Conservation (phyloP, 2,113 vertebrate genomes). For the Chaetops frenatus region DNA sequence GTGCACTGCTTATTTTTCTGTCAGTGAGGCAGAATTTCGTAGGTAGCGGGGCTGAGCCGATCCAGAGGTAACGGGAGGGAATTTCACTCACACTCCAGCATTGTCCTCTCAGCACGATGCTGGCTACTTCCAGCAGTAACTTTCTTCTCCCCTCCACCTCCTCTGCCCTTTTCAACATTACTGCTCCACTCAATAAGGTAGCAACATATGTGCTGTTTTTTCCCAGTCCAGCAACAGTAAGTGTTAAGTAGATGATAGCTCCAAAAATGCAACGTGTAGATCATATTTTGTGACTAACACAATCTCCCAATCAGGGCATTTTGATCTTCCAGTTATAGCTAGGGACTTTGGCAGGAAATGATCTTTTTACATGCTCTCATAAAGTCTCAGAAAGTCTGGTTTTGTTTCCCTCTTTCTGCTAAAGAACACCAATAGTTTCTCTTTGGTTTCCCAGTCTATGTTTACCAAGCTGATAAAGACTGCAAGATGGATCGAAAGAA, state of each 20-base stretch:
- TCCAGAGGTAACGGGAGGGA: not conserved
- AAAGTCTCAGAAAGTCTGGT: constrained; percentile 51
- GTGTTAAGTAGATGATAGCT: constrained; percentile 25
- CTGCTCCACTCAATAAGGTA: not conserved
- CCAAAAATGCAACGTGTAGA: constrained; percentile 22
- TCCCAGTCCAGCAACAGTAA: constrained; percentile 37
- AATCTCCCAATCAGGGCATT: constrained; percentile 47
- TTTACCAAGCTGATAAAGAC: constrained; percentile 51
- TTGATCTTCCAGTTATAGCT: constrained; percentile 46
- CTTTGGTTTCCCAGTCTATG: constrained; percentile 12
- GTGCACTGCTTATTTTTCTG: not conserved
- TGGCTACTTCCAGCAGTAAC: not conserved
- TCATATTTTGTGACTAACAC: constrained; percentile 39
- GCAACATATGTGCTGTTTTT: not conserved
- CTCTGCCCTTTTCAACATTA: not conserved
- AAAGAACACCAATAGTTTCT: constrained; percentile 38
- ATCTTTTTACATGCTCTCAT: constrained; percentile 53
- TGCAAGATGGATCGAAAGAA: constrained; percentile 14
- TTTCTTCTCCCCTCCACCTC: not conserved
- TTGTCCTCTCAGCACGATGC: not conserved
- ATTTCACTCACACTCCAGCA: not conserved
- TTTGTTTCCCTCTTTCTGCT: constrained; percentile 30
- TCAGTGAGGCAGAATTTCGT: not conserved
- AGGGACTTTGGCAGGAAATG: constrained; percentile 54
- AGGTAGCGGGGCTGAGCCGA: not conserved